phyloP scores from a whole-genome alignment of 2,888 invertebrate species.

The Diabrotica balteata region DNA sequence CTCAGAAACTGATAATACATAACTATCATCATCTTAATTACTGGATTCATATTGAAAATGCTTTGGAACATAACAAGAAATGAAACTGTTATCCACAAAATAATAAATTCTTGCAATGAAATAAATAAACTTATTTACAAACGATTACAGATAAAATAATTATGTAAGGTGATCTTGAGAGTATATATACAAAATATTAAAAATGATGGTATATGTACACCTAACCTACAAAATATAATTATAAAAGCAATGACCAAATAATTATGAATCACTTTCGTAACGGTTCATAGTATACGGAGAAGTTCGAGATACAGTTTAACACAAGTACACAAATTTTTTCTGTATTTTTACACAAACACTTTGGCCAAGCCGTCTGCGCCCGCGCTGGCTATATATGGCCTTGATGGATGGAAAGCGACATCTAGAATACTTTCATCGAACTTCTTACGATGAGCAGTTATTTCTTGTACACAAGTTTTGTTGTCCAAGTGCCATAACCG shows the following conservation, averaged over 20 bases:
- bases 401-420: conserved; percentile 98
- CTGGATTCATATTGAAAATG: conserved; percentile 3
- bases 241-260: conserved; percentile 35
- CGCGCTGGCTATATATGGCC: conserved; percentile 98
- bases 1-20: conserved; percentile 13
- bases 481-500: conserved; percentile 99
- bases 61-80: conserved; percentile 11
- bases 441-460: conserved; percentile 99
- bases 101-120: conserved; percentile 35
- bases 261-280: conserved; percentile 32
- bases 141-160: conserved; percentile 39
- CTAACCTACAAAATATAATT: conserved; percentile 44
- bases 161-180: conserved; percentile 37
- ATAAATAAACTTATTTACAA: conserved; percentile 47
- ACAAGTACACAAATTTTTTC: conserved; percentile 19
- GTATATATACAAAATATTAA: conserved; percentile 40
- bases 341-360: conserved; percentile 82
- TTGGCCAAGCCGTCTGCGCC: conserved; percentile 99
- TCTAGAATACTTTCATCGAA: conserved; percentile 99
- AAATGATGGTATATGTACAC: conserved; percentile 48
- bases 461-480: conserved; percentile 99
- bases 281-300: conserved; percentile 27
- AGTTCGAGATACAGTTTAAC: conserved; percentile 23
- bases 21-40: conserved; percentile 9
- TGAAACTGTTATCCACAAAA: conserved; percentile 15